Conservation (phyloP, 1,140 invertebrate genomes). For the Brachionus rubens region DNA sequence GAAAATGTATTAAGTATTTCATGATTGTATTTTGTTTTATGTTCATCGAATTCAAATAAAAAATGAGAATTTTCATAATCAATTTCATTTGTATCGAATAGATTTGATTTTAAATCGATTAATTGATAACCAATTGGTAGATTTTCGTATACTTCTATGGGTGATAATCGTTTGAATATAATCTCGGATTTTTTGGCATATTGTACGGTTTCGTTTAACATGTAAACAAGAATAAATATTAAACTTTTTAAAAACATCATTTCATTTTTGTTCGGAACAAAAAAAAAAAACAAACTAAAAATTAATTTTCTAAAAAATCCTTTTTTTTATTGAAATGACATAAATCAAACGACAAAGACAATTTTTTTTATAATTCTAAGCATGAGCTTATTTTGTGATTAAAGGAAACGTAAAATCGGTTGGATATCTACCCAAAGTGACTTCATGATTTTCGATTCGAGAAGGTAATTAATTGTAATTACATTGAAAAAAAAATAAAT, state of each 20-base stretch:
- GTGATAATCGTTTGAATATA: neutral
- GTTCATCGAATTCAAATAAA: neutral
- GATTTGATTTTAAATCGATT: conserved; percentile 1
- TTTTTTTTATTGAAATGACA: conserved; percentile 31
- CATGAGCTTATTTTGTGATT: too few species aligned
- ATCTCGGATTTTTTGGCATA: neutral
- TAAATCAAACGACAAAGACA: too few species aligned
- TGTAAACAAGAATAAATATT: neutral
- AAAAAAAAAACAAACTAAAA: too few species aligned
- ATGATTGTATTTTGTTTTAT: neutral
- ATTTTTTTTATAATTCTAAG: too few species aligned
- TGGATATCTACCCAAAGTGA: too few species aligned
- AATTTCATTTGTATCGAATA: neutral
- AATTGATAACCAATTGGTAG: neutral
- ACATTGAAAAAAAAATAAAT: too few species aligned
- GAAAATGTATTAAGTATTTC: neutral
- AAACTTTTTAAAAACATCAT: neutral
- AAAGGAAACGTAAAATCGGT: too few species aligned
- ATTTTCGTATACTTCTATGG: neutral
- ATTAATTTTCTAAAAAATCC: too few species aligned
- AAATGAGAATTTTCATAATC: conserved; percentile 1
- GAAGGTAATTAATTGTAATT: too few species aligned
- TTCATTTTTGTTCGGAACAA: too few species aligned
- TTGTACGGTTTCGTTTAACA: neutral
- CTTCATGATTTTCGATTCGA: too few species aligned